Evolutionary conservation across 2,797 vertebrate genomes (phyloP).

Genomic region (Sebastes trivittatus): DNA sequence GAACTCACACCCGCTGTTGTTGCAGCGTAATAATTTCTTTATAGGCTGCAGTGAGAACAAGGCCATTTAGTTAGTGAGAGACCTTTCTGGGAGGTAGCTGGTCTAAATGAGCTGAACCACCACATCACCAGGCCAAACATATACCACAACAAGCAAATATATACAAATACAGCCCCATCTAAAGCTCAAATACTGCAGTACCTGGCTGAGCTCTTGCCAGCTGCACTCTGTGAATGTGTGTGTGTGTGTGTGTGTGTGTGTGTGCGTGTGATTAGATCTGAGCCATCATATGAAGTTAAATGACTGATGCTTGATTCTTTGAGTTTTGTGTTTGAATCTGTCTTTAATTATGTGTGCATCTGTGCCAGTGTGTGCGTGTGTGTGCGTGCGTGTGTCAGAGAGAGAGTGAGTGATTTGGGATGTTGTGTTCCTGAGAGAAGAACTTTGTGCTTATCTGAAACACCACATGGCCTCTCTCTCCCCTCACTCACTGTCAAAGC

Average conservation of each 20-base stretch:
- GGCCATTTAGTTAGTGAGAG: not conserved
- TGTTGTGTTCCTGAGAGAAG: slow-evolving; percentile 45
- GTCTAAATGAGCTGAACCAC: not conserved
- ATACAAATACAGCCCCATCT: not conserved
- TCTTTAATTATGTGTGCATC: not conserved
- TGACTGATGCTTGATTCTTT: not conserved
- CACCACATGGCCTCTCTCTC: slow-evolving; percentile 52
- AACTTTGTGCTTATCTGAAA: slow-evolving; percentile 63
- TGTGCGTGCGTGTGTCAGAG: slow-evolving; percentile 6
- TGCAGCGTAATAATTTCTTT: slow-evolving; percentile 15
- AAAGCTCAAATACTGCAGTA: not conserved
- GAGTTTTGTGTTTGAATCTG: not conserved
- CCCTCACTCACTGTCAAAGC: slow-evolving; percentile 46
- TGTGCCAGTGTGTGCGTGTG: not conserved
- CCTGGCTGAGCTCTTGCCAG: not conserved
- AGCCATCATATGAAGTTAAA: not conserved
- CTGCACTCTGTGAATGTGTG: not conserved
- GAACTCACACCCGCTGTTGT: slow-evolving; percentile 10
- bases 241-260: not conserved
- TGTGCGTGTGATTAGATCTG: not conserved
- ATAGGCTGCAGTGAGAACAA: not conserved
- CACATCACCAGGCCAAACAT: not conserved
- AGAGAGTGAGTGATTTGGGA: slow-evolving; percentile 40
- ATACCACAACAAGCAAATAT: not conserved
- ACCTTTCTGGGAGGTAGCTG: not conserved